Percentiles rank a stretch among this genome's conserved stretches.
Conservation (phyloP, 2,797 vertebrate genomes). For the Lepidocolaptes lacrymiger region DNA sequence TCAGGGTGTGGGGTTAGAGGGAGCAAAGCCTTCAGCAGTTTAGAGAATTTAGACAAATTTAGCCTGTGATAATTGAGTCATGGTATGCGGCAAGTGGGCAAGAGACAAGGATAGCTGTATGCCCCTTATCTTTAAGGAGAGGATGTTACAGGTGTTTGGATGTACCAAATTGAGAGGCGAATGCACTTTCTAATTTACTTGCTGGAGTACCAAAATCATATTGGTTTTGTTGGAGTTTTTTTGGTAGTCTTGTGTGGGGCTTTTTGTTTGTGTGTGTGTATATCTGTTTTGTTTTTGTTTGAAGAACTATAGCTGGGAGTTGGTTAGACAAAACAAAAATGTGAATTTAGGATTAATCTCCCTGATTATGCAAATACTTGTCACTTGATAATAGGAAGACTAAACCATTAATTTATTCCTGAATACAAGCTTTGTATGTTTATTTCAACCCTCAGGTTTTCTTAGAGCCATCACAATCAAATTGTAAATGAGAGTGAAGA, state of each 20-base stretch:
- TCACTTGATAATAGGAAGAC: not conserved
- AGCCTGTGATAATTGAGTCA: not conserved
- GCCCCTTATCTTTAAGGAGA: not conserved
- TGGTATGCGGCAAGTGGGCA: not conserved
- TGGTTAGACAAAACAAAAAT: not conserved
- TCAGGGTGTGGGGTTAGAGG: accelerated
- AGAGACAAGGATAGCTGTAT: not conserved
- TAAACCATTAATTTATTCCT: not conserved
- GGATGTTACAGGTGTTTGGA: not conserved
- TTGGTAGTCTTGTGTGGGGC: not conserved
- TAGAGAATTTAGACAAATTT: not conserved
- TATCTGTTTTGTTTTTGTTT: not conserved
- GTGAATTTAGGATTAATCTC: not conserved
- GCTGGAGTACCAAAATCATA: not conserved
- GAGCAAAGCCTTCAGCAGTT: not conserved
- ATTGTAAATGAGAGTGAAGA: not conserved
- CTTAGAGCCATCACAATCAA: not conserved
- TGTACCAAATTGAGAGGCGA: not conserved
- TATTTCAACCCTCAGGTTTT: not conserved
- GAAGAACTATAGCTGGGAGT: not conserved
- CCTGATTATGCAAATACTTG: not conserved
- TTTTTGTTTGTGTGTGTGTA: not conserved
- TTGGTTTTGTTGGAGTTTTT: not conserved
- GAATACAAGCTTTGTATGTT: not conserved
- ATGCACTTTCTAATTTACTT: not conserved